Base-by-base conservation (phyloP, 2,888 invertebrate genomes). In the Noctua janthina region DNA sequence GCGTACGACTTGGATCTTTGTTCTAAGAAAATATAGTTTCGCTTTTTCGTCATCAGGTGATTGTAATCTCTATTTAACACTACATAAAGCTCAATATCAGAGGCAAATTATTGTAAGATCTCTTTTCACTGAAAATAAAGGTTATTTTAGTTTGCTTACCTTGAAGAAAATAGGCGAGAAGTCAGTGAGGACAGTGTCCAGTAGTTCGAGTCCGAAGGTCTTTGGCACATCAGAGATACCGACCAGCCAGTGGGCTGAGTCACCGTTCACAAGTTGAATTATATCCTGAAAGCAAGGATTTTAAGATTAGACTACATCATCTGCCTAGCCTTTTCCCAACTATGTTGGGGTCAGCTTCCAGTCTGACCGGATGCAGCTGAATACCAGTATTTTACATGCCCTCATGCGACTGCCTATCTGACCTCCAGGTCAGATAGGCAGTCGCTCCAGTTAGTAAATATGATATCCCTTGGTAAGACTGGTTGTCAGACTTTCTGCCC, bases 201-300 rank as follows among this genome's bases (percentile, higher is more conserved):
- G 95, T 43, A 99, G 97, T 94, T 99, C 99, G 89, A 99, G 96
- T 0, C 99, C 99, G 96, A 99, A 99, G 0, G 99, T 99, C 90
- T 99, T 98, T 6, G 99, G 99, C 98, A 99, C 99, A 95, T 99
- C 99, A 5, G 99, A 99, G 97, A 99, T 99, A 11, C 99, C 99
- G 69, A 98, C 98, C 79, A 99, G 97, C 99, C 99, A 99, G 90
- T 98, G 98, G 0, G 99, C 99, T 91, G 99, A 98, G 94, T 99
- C 99, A 0, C 99, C 99, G 96, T 99, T 99, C 13, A 99, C 99
- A 74, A 99, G 96, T 93, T 99, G 99, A 62, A 99, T 99, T 90
- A 99, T 98, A 96, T 99, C 99, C 98, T 99, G 93, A 6, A 94
- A 94, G 76, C 29, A 49, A 17, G 4, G 8, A 11, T 8, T 3